Conservation (phyloP, 92 coral and sea anemone genomes). For the Palythoa grandis region DNA sequence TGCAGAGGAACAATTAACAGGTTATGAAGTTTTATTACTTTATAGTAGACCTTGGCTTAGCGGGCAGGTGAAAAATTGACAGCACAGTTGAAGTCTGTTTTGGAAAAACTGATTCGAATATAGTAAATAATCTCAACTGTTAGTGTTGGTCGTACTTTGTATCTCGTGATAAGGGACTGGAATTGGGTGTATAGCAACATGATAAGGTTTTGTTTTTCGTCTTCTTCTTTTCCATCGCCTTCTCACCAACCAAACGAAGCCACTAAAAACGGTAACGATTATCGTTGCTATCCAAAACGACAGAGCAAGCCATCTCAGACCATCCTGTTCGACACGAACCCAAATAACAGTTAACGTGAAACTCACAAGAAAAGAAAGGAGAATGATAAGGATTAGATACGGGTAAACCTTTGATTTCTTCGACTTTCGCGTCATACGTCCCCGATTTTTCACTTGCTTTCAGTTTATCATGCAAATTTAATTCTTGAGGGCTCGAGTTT, state of each 20-base stretch:
- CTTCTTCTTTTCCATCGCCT: not conserved
- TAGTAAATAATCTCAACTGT: too few species aligned
- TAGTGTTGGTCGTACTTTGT: not conserved
- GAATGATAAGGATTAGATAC: conserved; percentile 4
- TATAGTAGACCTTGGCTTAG: not conserved
- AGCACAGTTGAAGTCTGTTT: not conserved
- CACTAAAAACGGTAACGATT: not conserved
- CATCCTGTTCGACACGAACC: conserved; percentile 4
- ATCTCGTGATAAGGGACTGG: conserved; percentile 10
- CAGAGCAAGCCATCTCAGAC: conserved; percentile 10
- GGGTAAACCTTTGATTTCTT: conserved; percentile 14
- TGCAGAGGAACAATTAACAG: too few species aligned
- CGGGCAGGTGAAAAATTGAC: not conserved
- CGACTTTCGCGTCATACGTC: conserved; percentile 2
- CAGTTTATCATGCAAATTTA: conserved; percentile 13
- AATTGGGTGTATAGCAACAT: not conserved
- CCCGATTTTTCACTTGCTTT: not conserved
- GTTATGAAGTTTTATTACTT: not conserved
- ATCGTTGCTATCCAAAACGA: conserved; percentile 18
- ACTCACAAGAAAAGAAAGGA: conserved; percentile 35
- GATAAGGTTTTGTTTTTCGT: not conserved
- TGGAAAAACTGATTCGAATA: not conserved
- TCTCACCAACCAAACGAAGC: conserved; percentile 2
- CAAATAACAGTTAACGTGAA: conserved; percentile 29
- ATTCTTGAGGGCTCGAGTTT: not conserved